These are phyloP conservation scores for Gopherus flavomarginatus DNA, from an alignment of 2,113 vertebrate species.

Conservation along the genomic window DNA sequence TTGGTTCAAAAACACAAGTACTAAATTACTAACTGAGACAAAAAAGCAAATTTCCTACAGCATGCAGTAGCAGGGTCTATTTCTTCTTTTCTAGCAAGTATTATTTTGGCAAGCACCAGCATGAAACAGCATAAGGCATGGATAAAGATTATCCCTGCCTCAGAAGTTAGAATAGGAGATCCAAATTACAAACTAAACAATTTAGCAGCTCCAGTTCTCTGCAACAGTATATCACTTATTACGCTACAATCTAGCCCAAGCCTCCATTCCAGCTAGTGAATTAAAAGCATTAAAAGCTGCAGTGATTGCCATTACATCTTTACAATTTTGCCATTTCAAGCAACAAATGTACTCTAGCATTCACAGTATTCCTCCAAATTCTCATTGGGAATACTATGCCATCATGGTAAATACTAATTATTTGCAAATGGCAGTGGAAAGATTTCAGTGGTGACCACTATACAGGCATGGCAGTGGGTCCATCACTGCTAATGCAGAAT, in stretches of 20 bases:
- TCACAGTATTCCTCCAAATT: background rate
- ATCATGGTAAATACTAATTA: slow-evolving; percentile 14
- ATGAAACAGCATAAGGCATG: background rate
- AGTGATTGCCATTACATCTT: slow-evolving; percentile 14
- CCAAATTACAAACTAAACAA: background rate
- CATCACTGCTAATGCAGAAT: background rate
- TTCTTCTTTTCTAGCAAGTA: background rate
- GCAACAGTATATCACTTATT: background rate
- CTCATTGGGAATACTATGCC: background rate
- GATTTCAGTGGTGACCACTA: background rate
- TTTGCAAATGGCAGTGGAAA: slow-evolving; percentile 11
- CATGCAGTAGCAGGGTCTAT: background rate
- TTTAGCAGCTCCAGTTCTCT: background rate
- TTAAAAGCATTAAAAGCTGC: slow-evolving; percentile 28
- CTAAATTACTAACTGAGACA: background rate
- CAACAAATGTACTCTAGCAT: background rate
- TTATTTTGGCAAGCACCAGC: background rate
- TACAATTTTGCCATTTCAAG: slow-evolving; percentile 23
- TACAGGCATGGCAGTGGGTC: background rate
- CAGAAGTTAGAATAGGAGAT: background rate
- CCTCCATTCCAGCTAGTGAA: fast-evolving
- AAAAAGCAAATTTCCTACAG: background rate
- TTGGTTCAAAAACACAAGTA: background rate
- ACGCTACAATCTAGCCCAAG: background rate
- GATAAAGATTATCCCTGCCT: background rate